Conservation (phyloP, 2,888 invertebrate species). For the Agonopterix alstromeriana region DNA sequence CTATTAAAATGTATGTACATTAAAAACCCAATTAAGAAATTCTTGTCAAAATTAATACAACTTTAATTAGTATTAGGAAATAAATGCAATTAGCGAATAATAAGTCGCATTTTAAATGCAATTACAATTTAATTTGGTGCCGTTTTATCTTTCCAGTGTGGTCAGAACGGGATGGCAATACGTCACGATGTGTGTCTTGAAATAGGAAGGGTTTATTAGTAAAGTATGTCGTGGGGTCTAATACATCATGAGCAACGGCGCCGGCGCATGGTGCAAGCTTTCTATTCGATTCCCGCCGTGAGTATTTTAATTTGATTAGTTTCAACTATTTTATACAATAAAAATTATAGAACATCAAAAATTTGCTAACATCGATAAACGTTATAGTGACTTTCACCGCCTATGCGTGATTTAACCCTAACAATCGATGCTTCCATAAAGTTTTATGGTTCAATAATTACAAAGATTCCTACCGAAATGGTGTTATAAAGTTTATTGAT, state of each 20-base stretch:
- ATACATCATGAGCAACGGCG: conserved; percentile 63
- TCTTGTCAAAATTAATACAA: conserved; percentile 5
- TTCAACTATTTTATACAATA: neutral
- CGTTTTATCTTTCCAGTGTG: neutral
- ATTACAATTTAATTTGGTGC: neutral
- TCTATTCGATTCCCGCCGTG: conserved; percentile 45
- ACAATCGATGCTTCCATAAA: conserved; percentile 44
- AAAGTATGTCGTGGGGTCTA: conserved; percentile 56
- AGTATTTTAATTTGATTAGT: conserved; percentile 40
- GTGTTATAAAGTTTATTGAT: conserved; percentile 70
- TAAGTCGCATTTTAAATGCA: conserved; percentile 1
- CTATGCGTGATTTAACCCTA: conserved; percentile 33
- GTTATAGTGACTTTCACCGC: conserved; percentile 43
- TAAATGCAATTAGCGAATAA: neutral
- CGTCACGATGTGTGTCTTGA: conserved; percentile 34
- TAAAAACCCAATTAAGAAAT: conserved; percentile 15
- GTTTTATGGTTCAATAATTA: conserved; percentile 57
- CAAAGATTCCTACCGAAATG: conserved; percentile 65
- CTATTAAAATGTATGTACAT: conserved; percentile 11
- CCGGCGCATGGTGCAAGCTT: conserved; percentile 59
- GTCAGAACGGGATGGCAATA: conserved; percentile 39
- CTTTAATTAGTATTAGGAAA: conserved; percentile 3
- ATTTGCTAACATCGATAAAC: conserved; percentile 13
- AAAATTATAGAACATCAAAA: conserved; percentile 1
- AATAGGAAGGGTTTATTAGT: conserved; percentile 58